Conservation (phyloP, 2,797 vertebrate species). For the Peromyscus melanophrys region DNA sequence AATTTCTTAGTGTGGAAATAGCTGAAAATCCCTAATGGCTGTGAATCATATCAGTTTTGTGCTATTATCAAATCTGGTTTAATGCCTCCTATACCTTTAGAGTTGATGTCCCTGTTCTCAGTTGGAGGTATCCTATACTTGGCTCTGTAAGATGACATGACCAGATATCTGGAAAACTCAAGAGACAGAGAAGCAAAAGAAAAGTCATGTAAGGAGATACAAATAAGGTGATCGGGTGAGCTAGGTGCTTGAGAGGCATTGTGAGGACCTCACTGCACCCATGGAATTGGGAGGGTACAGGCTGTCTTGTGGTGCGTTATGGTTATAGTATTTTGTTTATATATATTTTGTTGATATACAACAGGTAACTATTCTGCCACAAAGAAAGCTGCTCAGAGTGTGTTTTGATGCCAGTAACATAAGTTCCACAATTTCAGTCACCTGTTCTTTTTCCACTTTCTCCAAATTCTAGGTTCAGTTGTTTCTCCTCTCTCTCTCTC, state of each 20-base stretch:
- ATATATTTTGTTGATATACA: background rate
- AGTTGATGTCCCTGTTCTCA: background rate
- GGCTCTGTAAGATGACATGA: background rate
- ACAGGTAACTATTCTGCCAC: background rate
- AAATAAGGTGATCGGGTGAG: background rate
- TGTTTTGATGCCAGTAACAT: too few relatives aligned
- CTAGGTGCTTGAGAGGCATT: too few relatives aligned
- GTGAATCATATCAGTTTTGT: background rate
- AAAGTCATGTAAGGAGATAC: background rate
- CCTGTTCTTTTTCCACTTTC: background rate
- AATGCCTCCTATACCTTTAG: background rate
- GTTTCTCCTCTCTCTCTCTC: background rate
- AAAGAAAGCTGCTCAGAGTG: background rate
- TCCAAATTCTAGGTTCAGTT: background rate
- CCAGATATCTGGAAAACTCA: background rate
- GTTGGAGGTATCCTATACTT: background rate
- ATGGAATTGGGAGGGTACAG: background rate
- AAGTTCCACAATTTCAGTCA: background rate
- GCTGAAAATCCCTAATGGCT: background rate
- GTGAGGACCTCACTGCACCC: background rate
- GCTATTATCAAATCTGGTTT: background rate
- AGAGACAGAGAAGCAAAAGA: background rate
- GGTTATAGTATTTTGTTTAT: background rate
- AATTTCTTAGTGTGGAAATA: conserved; percentile 11
- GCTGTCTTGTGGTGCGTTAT: background rate